A percentile compares a stretch with the other conserved stretches of the same genome.
phyloP scores from a whole-genome alignment of 2,113 vertebrate species.

The Pseudonaja textilis region DNA sequence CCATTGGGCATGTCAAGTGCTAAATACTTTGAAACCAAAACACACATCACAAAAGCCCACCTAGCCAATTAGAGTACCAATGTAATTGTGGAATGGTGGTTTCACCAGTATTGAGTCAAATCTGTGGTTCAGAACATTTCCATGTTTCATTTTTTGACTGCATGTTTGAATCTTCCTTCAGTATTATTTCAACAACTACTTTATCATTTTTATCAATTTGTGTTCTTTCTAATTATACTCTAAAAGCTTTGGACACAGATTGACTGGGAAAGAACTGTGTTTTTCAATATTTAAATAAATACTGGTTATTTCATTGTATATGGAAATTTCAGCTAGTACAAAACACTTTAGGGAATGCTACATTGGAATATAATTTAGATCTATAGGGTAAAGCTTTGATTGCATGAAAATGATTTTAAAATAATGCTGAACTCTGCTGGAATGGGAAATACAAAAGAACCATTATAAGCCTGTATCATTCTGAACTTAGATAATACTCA shows the following conservation, averaged over 20 bases:
- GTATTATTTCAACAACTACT: not conserved
- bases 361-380: not conserved
- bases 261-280: not conserved
- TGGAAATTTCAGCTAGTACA: not conserved
- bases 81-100: not conserved
- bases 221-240: slow-evolving; percentile 15
- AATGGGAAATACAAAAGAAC: not conserved
- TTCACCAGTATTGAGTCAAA: slow-evolving; percentile 15
- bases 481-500: not conserved
- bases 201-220: slow-evolving; percentile 13
- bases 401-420: not conserved
- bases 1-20: not conserved
- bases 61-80: not conserved
- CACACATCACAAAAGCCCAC: slow-evolving; percentile 17
- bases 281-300: not conserved
- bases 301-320: not conserved
- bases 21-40: not conserved
- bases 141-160: slow-evolving; percentile 28
- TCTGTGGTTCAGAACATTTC: slow-evolving; percentile 19
- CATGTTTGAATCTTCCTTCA: slow-evolving; percentile 1
- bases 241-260: slow-evolving; percentile 15
- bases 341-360: not conserved
- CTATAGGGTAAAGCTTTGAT: not conserved
- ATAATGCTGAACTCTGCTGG: not conserved
- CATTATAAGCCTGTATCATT: not conserved